Percentiles rank a stretch among this genome's conserved stretches.
Conservation (phyloP, 2,113 vertebrate species). For the Myotis lucifugus region DNA sequence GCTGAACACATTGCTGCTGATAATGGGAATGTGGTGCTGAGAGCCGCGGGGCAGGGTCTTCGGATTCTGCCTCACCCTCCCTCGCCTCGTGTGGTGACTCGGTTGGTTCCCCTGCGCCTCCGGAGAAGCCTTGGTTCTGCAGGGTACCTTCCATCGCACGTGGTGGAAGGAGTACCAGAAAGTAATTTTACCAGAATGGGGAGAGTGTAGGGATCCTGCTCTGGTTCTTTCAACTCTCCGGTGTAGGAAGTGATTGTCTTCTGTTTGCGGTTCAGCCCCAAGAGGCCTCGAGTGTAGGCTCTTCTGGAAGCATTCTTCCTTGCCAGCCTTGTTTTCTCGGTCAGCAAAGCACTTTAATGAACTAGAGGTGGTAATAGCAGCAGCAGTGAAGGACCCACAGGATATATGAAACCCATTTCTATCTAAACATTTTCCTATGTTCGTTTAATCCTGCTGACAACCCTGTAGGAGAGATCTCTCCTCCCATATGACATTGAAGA, state of each 20-base stretch:
- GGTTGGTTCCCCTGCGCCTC: too few species aligned
- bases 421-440: neutral
- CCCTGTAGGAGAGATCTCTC: rapidly evolving
- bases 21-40: rapidly evolving
- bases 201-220: neutral
- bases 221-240: rapidly evolving
- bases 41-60: rapidly evolving
- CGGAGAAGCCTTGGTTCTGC: neutral
- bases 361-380: neutral
- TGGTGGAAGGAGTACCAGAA: neutral
- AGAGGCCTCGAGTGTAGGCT: neutral
- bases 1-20: neutral
- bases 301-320: neutral
- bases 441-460: neutral
- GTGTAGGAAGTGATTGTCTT: rapidly evolving
- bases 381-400: neutral
- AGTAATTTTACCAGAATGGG: rapidly evolving
- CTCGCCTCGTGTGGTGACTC: rapidly evolving
- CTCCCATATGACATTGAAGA: neutral
- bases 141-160: rapidly evolving
- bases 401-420: neutral
- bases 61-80: rapidly evolving
- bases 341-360: rapidly evolving
- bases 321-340: neutral
- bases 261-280: neutral